Percentiles rank a stretch among this genome's conserved stretches.
These are phyloP conservation scores for Osmerus mordax DNA, from an alignment of 2,113 vertebrate genomes.

Conservation along the genomic window DNA sequence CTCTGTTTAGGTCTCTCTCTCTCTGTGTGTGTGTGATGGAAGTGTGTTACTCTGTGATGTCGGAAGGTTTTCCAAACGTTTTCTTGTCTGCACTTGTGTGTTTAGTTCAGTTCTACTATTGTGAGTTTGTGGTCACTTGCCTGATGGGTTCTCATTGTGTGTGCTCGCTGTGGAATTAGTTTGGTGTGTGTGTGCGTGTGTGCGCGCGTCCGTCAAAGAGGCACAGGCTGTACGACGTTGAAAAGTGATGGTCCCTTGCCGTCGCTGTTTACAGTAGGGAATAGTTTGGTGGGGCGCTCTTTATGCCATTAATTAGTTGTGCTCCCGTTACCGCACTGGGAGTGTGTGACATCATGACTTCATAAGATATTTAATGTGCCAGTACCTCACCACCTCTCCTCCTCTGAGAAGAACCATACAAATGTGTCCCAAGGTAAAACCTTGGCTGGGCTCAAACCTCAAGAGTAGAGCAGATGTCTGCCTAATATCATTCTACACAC, in stretches of 20 bases:
- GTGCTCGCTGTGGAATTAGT: neutral
- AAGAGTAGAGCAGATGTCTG: too few species aligned
- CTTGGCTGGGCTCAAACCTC: too few species aligned
- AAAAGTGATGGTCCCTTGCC: slow-evolving; percentile 66
- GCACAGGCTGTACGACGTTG: slow-evolving; percentile 11
- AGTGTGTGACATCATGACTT: slow-evolving; percentile 46
- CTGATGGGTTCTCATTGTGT: neutral
- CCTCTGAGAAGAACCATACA: neutral
- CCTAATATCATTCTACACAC: too few species aligned
- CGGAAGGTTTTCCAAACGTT: too few species aligned
- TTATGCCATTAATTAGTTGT: slow-evolving; percentile 46
- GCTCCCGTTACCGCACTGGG: slow-evolving; percentile 12
- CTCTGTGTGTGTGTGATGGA: neutral
- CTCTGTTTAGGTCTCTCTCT: slow-evolving; percentile 26
- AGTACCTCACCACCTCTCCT: slow-evolving; percentile 20
- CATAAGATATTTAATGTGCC: slow-evolving; percentile 39
- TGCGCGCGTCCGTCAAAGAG: neutral
- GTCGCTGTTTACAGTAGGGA: slow-evolving; percentile 53
- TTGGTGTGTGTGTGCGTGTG: slow-evolving; percentile 3
- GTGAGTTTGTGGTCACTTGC: neutral
- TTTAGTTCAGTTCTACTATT: too few species aligned
- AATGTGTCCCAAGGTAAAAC: neutral
- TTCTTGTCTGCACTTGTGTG: too few species aligned
- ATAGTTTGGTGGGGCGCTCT: slow-evolving; percentile 26
- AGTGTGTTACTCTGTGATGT: too few species aligned